A percentile compares a stretch with the other conserved stretches of the same genome.
These are phyloP conservation scores for Caenorhabditis sp. DNA, from an alignment of 2,888 invertebrate species.

Conservation along the genomic window DNA sequence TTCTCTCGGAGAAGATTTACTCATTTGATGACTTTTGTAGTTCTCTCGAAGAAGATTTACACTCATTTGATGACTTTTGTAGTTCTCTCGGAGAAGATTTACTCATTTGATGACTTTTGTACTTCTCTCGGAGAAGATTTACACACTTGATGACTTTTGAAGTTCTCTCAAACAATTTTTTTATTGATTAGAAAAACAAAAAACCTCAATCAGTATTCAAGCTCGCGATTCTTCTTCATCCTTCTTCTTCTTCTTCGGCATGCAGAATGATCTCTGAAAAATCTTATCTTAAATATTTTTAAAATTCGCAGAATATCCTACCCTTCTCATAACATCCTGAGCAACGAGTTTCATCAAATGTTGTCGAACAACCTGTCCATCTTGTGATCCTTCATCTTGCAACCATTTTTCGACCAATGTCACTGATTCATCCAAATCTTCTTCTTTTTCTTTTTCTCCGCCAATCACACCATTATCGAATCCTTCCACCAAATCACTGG, in stretches of 20 bases:
- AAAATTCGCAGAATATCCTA: background rate
- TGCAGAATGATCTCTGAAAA: too few species aligned
- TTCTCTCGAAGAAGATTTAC: too few species aligned
- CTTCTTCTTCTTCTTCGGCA: conserved; percentile 3
- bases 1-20: too few species aligned
- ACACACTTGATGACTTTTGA: too few species aligned
- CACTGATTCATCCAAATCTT: conserved; percentile 4
- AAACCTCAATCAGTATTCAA: background rate
- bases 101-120: too few species aligned
- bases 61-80: too few species aligned
- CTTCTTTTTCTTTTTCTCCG: background rate
- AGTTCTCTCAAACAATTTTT: too few species aligned
- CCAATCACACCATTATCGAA: background rate
- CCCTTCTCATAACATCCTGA: conserved; percentile 11
- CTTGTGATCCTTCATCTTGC: conserved; percentile 6
- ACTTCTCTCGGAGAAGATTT: too few species aligned
- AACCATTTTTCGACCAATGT: conserved; percentile 29
- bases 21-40: too few species aligned
- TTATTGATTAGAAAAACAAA: background rate
- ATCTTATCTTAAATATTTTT: too few species aligned
- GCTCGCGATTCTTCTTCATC: background rate
- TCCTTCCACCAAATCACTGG: conserved; percentile 11
- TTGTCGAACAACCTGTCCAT: conserved; percentile 12
- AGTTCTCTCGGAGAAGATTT: too few species aligned
- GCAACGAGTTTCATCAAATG: conserved; percentile 20